Base-by-base conservation (phyloP, 2,113 vertebrate species). In the Pungitius pungitius region DNA sequence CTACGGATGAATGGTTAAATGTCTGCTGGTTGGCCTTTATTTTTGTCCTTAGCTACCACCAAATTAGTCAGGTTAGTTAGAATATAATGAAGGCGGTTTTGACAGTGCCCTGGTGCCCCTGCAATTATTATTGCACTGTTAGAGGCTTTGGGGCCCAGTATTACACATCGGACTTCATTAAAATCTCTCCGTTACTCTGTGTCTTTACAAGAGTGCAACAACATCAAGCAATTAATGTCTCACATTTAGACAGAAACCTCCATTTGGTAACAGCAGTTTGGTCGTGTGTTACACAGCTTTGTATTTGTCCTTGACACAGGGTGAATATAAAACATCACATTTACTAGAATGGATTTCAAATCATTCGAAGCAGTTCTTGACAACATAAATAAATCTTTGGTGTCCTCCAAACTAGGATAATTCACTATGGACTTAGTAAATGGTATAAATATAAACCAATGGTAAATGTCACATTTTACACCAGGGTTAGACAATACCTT, bases 61-160 rank as follows among this genome's bases (percentile, higher is more conserved):
- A 14, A 27, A 73, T 68, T 26, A 61, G 45, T 33, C 51, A 69
- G 24, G 66, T 61, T 61, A 65, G 37, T 69, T 63, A 40, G 69
- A 65, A 58, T 24, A 30, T 59, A 80, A 72, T 72, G 55, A 83
- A 73, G 47, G 59, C 45, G 15, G 75, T 81, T 90, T 80, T 75
- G 77, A 85, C 75, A 73, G 62, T 59, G 27, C 60, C 63, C 61
- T 27, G 62, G 37, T 65, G 75, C 27, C 57, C 58, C 22, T 39
- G 24, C 68, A 76, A 74, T 67, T 77, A 65, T 26, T 59, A 61
- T 75, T 26, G 80, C 58, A 27, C 72, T 47, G 59, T 73, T 66
- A 57, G 22, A 78, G 47, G 37, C 55, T 73, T 85, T 74, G 26
- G 52, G 45, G 27, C 52, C 72, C 71, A 84, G 76, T 65, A 73